phyloP scores from a whole-genome alignment of 1,140 invertebrate species.

The Conus betulinus region DNA sequence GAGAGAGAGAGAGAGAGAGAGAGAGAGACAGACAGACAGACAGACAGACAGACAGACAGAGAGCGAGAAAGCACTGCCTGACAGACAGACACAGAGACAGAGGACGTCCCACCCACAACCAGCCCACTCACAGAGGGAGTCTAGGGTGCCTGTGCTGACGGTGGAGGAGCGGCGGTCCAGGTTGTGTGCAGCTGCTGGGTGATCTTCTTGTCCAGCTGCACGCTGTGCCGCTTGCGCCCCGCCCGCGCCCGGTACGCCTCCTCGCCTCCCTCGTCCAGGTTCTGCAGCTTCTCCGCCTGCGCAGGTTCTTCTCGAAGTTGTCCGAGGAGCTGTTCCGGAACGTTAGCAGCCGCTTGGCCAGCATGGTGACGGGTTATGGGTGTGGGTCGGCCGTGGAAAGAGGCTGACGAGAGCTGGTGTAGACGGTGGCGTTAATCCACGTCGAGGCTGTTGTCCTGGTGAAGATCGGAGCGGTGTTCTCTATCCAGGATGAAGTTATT shows the following conservation, averaged over 20 bases:
- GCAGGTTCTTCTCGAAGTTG: constrained; percentile 58
- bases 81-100: not conserved
- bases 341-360: constrained; percentile 65
- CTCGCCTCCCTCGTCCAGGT: constrained; percentile 60
- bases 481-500: too few species aligned
- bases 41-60: not conserved
- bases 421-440: too few species aligned
- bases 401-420: too few species aligned
- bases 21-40: too few species aligned
- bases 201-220: constrained; percentile 70
- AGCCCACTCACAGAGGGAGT: constrained; percentile 68
- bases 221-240: constrained; percentile 67
- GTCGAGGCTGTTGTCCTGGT: too few species aligned
- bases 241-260: constrained; percentile 64
- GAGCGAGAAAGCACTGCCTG: too few species aligned
- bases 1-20: constrained; percentile 16
- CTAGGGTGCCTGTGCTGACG: constrained; percentile 61
- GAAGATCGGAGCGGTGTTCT: too few species aligned
- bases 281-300: constrained; percentile 66
- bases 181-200: constrained; percentile 55
- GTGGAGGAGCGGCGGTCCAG: constrained; percentile 59
- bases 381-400: too few species aligned
- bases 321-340: constrained; percentile 61
- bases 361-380: constrained; percentile 39
- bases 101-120: not conserved